Percentiles rank a stretch among this genome's conserved stretches.
phyloP scores from a whole-genome alignment of 2,113 vertebrate genomes.

The Nothobranchius kuhntae region DNA sequence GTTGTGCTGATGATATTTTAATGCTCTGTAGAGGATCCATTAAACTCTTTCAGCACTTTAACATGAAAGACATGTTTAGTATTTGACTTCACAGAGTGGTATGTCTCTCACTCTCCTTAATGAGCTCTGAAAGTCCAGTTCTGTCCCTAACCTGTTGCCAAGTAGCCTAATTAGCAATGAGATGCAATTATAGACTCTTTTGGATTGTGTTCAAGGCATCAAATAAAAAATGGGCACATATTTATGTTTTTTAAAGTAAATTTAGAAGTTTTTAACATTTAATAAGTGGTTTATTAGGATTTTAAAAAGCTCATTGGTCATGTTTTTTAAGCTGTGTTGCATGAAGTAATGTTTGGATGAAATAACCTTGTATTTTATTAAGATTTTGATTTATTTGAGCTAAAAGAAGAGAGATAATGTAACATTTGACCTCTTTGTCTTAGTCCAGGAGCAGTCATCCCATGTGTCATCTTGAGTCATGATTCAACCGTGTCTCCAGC shows the following conservation, averaged over 20 bases:
- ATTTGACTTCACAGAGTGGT: background rate
- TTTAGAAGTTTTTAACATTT: background rate
- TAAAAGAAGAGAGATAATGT: conserved; percentile 30
- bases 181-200: background rate
- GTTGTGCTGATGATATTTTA: no score
- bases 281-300: background rate
- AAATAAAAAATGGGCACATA: background rate
- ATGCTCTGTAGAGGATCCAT: background rate
- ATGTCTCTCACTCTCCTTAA: background rate
- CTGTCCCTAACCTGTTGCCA: background rate
- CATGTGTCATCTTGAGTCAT: conserved; percentile 51
- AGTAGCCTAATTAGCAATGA: conserved; percentile 8
- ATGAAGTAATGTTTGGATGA: background rate
- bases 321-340: background rate
- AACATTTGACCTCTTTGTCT: conserved; percentile 22
- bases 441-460: conserved; percentile 4
- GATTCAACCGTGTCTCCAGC: conserved; percentile 31
- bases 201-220: background rate
- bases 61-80: conserved; percentile 2
- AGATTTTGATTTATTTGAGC: background rate
- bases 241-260: background rate
- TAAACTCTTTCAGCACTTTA: background rate
- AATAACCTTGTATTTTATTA: background rate
- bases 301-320: background rate
- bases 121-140: background rate